Base-by-base conservation (phyloP, 2,888 invertebrate species). In the Eupithecia abbreviata region DNA sequence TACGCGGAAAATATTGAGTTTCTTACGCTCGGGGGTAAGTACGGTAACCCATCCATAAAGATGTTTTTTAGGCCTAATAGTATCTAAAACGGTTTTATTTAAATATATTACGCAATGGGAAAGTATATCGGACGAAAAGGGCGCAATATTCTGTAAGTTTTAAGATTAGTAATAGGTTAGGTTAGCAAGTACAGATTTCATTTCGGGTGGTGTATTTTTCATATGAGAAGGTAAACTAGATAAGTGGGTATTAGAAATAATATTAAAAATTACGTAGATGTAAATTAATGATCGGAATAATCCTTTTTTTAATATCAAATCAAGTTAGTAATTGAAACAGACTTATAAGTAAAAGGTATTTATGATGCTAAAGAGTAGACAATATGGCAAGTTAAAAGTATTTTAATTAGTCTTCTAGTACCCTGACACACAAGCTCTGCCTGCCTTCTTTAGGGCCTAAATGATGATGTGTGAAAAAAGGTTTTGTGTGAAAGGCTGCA, bases 1-100 rank as follows among this genome's bases (percentile, higher is more conserved):
- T 91, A 86, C 86, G 82, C 78, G 77, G 73, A 84, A 84, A 84
- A 89, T 78, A 76, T 92, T 83, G 80, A 78, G 84, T 92, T 92
- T 85, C 92, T 81, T 79, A 81, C 79, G 86, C 80, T 76, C 58
- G 71, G 74, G 79, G 81, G 73, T 55, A 71, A 13, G 69, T 43
- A 18, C 30, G 45, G 13, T 9, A 45, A 45, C 7, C 2, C 30
- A 42, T 66, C 30, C 42, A 1, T 1, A 42, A 42, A 15, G 15
- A 42, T 15, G 6, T 42, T 42, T 66, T 66, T 66, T 9, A 18
- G 3, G 2, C 18, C 5, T 18, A 51, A 51, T 15, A 51, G 15
- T 12, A 51, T 15, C 4, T 15, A 13, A 55, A 7, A 7, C n/a
- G 7, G n/a, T 55, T 7, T 3, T 15, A n/a, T 2, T 4, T 7